A percentile compares a stretch with the other conserved stretches of the same genome.
phyloP scores from a whole-genome alignment of 2,113 vertebrate genomes.

The Sitta europaea region DNA sequence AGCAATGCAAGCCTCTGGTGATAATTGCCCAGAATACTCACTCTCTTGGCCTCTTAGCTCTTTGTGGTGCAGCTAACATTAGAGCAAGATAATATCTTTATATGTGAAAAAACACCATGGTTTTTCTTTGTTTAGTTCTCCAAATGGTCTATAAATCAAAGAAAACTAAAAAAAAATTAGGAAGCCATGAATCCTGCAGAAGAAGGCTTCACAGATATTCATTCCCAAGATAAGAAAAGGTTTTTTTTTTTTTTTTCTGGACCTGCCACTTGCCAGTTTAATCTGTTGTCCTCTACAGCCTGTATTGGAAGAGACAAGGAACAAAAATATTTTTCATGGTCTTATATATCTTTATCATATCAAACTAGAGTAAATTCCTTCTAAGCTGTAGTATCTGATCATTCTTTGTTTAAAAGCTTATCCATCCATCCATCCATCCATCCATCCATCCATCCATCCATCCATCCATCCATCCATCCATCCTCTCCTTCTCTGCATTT shows the following conservation, averaged over 20 bases:
- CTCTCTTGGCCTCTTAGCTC: neutral
- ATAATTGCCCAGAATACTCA: neutral
- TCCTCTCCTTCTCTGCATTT: neutral
- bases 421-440: neutral
- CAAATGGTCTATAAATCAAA: neutral
- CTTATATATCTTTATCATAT: neutral
- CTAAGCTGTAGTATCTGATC: neutral
- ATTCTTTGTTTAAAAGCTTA: neutral
- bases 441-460: neutral
- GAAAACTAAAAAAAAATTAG: neutral
- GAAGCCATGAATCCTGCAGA: neutral
- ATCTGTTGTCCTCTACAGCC: neutral
- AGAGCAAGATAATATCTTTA: neutral
- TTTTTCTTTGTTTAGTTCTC: neutral
- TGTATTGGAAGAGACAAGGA: neutral
- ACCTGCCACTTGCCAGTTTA: neutral
- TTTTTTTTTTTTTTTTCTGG: neutral
- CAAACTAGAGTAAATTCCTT: neutral
- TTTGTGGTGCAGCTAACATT: neutral
- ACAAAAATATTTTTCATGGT: neutral
- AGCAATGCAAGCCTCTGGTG: neutral
- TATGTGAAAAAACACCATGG: rapidly evolving
- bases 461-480: neutral
- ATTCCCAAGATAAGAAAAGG: too few relatives aligned
- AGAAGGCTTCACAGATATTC: neutral